phyloP scores from a whole-genome alignment of 1,140 invertebrate species.

The Drosophila truncata region DNA sequence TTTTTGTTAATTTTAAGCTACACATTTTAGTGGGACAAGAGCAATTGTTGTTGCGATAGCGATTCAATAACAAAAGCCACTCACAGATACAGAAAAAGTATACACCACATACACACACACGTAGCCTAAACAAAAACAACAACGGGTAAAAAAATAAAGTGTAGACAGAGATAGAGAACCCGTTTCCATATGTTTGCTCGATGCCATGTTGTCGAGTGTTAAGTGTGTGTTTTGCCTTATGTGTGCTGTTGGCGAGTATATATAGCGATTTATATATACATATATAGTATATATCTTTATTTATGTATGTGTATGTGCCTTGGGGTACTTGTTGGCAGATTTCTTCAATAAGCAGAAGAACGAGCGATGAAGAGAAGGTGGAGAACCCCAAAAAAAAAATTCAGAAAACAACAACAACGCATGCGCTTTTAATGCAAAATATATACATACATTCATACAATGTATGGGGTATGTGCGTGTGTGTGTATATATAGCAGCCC shows the following conservation, averaged over 20 bases:
- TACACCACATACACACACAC: slow-evolving; percentile 19
- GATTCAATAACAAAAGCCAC: slow-evolving; percentile 73
- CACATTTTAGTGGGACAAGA: slow-evolving; percentile 36
- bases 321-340: slow-evolving; percentile 71
- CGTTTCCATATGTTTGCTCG: slow-evolving; percentile 77
- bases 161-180: slow-evolving; percentile 52
- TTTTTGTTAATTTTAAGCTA: slow-evolving; percentile 3
- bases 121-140: slow-evolving; percentile 47
- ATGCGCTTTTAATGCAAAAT: slow-evolving; percentile 60
- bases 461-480: slow-evolving; percentile 1
- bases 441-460: neutral
- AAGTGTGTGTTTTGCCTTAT: slow-evolving; percentile 58
- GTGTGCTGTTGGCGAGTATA: slow-evolving; percentile 35
- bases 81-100: slow-evolving; percentile 60
- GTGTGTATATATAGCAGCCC: slow-evolving; percentile 23
- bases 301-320: neutral
- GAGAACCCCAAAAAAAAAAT: slow-evolving; percentile 50
- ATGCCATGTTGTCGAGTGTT: slow-evolving; percentile 66
- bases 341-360: slow-evolving; percentile 47
- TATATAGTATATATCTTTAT: slow-evolving; percentile 23
- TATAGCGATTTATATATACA: slow-evolving; percentile 17
- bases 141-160: slow-evolving; percentile 8
- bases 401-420: slow-evolving; percentile 55
- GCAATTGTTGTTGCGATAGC: slow-evolving; percentile 66
- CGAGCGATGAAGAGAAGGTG: slow-evolving; percentile 1